Evolutionary conservation across 2,797 vertebrate species (phyloP).

Genomic region (Loriculus beryllinus): DNA sequence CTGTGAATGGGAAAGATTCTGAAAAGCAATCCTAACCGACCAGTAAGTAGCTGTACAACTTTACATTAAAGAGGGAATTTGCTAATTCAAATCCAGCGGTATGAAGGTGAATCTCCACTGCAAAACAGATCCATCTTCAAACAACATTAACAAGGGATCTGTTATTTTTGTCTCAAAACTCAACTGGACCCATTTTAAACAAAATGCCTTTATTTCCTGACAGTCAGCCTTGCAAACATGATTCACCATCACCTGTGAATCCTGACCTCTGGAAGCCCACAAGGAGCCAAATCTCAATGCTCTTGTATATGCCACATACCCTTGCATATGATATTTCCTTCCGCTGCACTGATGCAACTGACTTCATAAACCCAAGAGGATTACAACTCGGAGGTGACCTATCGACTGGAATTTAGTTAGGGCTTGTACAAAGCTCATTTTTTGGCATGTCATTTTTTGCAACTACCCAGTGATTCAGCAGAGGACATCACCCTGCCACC

Average conservation of each 20-base stretch:
- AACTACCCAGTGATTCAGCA: neutral
- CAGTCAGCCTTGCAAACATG: neutral
- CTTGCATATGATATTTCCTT: neutral
- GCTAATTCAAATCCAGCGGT: neutral
- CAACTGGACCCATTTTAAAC: neutral
- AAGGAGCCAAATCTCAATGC: fast-evolving
- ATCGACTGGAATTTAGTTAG: neutral
- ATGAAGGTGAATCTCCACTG: neutral
- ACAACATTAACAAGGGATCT: neutral
- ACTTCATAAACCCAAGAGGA: neutral
- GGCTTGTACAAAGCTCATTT: neutral
- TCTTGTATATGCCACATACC: fast-evolving
- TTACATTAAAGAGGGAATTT: neutral
- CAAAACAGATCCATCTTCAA: neutral
- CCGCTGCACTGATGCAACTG: neutral
- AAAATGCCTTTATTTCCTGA: neutral
- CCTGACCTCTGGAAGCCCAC: neutral
- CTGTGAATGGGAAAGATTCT: neutral
- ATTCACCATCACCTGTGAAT: neutral
- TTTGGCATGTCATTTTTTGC: neutral
- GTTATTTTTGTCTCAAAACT: neutral
- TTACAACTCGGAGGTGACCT: neutral
- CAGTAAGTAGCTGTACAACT: neutral
- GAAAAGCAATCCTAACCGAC: neutral
- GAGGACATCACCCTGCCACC: neutral